Percentiles rank a stretch among this genome's conserved stretches.
phyloP scores from a whole-genome alignment of 2,797 vertebrate genomes.

The Pangasius mekongensis region DNA sequence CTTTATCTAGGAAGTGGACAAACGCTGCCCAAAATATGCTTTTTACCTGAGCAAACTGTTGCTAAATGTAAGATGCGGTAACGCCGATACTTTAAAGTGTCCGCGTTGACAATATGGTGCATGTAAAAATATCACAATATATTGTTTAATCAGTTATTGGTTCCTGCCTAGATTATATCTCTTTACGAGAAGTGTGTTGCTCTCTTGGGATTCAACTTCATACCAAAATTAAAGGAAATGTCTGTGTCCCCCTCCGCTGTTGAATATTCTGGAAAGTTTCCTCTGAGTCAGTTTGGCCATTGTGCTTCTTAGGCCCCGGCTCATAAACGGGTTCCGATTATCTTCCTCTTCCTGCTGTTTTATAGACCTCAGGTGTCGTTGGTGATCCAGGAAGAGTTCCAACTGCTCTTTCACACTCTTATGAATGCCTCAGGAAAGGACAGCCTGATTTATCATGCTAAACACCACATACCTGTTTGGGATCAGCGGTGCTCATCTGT shows the following conservation, averaged over 20 bases:
- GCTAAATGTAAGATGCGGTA: background rate
- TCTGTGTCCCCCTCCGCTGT: background rate
- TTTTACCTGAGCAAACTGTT: background rate
- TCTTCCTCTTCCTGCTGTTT: constrained; percentile 50
- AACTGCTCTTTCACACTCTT: constrained; percentile 36
- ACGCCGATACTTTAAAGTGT: background rate
- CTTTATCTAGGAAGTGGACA: background rate
- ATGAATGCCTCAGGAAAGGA: constrained; percentile 14
- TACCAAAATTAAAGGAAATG: background rate
- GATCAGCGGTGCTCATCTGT: background rate
- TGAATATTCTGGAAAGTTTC: constrained; percentile 19
- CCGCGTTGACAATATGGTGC: background rate
- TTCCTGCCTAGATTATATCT: background rate
- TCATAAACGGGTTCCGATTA: constrained; percentile 56
- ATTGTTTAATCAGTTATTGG: background rate
- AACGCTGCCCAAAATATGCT: background rate
- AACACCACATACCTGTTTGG: background rate
- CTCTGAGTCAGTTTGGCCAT: background rate
- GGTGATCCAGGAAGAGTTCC: constrained; percentile 49
- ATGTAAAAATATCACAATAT: background rate
- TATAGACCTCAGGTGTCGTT: constrained; percentile 49
- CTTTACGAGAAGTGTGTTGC: background rate
- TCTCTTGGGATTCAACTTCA: background rate
- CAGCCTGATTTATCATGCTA: constrained; percentile 37
- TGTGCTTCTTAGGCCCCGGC: constrained; percentile 26